Evolutionary conservation across 2,888 invertebrate species (phyloP).

Genomic region (Anodontia alba): DNA sequence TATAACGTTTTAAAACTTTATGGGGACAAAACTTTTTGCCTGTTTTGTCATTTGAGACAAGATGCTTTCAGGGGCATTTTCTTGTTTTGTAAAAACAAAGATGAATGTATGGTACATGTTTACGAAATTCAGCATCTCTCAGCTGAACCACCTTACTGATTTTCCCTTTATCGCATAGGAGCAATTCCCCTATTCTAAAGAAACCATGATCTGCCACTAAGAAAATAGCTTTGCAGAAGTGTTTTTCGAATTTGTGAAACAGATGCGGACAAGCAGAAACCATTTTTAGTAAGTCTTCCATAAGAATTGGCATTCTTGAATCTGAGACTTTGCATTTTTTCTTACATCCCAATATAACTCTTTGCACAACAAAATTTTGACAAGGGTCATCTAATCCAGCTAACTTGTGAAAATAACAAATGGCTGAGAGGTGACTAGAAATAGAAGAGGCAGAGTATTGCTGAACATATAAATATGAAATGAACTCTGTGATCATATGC

Average conservation of each 20-base stretch:
- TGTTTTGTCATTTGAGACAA: background rate
- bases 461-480: background rate
- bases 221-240: background rate
- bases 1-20: background rate
- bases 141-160: slow-evolving; percentile 9
- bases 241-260: background rate
- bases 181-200: slow-evolving; percentile 24
- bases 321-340: background rate
- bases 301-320: background rate
- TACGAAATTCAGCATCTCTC: background rate
- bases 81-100: slow-evolving; percentile 18
- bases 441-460: slow-evolving; percentile 9
- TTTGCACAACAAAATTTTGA: slow-evolving; percentile 5
- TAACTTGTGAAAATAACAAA: background rate
- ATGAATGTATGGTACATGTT: background rate
- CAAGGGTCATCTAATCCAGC: background rate
- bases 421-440: slow-evolving; percentile 10
- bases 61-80: background rate
- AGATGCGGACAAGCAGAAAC: background rate
- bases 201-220: slow-evolving; percentile 19
- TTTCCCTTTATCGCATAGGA: background rate
- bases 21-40: no score
- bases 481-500: background rate
- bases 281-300: background rate
- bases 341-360: slow-evolving; percentile 19